phyloP scores from a whole-genome alignment of 37 sponge, comb jelly and placozoan genomes.

The Chondrilla cf. caribensis region DNA sequence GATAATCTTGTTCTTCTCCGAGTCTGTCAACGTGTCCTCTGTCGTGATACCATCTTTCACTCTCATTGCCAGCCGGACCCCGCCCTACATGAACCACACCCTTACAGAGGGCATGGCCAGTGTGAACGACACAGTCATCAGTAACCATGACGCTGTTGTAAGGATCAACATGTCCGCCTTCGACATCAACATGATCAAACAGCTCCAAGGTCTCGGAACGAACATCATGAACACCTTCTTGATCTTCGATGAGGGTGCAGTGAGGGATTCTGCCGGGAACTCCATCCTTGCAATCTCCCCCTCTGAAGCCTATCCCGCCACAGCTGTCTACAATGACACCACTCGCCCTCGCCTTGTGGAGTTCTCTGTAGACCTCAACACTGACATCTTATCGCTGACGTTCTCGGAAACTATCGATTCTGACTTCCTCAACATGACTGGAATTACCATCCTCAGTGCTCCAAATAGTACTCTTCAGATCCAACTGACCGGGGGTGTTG shows the following conservation, averaged over 20 bases:
- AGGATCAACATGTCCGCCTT: slow-evolving; percentile 27
- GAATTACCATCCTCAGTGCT: slow-evolving; percentile 49
- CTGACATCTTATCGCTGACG: slow-evolving; percentile 48
- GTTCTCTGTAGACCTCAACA: slow-evolving; percentile 63
- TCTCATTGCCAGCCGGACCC: slow-evolving; percentile 24
- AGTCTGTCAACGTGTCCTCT: slow-evolving; percentile 14
- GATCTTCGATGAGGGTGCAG: slow-evolving; percentile 49
- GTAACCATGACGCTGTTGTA: slow-evolving; percentile 70
- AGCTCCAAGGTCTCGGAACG: slow-evolving; percentile 47
- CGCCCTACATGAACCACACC: slow-evolving; percentile 29
- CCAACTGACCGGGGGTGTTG: slow-evolving; percentile 57
- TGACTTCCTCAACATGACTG: slow-evolving; percentile 43
- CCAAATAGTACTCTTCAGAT: slow-evolving; percentile 45
- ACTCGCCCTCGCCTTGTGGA: slow-evolving; percentile 63
- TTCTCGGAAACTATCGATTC: slow-evolving; percentile 83
- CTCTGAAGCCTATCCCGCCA: slow-evolving; percentile 25
- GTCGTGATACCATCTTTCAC: slow-evolving; percentile 3
- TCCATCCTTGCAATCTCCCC: slow-evolving; percentile 19
- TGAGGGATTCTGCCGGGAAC: slow-evolving; percentile 63
- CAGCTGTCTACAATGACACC: slow-evolving; percentile 52
- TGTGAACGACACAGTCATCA: slow-evolving; percentile 53
- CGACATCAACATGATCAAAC: slow-evolving; percentile 73
- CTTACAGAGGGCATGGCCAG: slow-evolving; percentile 65
- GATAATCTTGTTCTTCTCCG: not conserved
- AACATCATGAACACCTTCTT: slow-evolving; percentile 43